Evolutionary conservation across 2,113 vertebrate genomes (phyloP), one percentile per base, ranked within the genome.

Genomic region (Tichodroma muraria): DNA sequence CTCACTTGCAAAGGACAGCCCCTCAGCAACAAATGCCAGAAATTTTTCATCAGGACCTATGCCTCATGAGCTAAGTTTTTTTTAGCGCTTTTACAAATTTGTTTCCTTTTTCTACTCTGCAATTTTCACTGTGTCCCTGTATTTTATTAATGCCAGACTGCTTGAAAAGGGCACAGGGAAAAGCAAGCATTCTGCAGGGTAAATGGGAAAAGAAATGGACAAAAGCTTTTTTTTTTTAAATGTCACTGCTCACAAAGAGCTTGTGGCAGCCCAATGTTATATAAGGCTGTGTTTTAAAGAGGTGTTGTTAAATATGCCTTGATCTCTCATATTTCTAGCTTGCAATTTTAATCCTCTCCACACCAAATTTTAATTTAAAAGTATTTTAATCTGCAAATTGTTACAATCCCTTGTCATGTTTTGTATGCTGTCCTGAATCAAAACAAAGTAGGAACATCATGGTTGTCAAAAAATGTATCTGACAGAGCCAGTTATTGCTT

Each of bases 371-470:
- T 75, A 16, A 83, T 56, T 63, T 63, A 85, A 33, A 93, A 80
- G 13, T 63, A 72, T 82, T 94, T 95, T 75, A 63, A 92, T 68
- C 28, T 73, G 40, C 42, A 93, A 21, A 73, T 76, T 84, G 31
- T 59, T 96, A 85, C 42, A 93, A 77, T 77, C 45, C 54, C 84
- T 70, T 53, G 64, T 92, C 65, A 37, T 89, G 56, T 89, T 96
- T 97, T 85, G 50, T 42, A 75, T 61, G 57, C 52, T 72, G 44
- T 83, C 90, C 49, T 50, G 88, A 94, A 97, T 95, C 80, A 96
- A 93, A 89, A 94, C 91, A 88, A 95, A 96, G 25, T n/a, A 91
- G 78, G 88, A 80, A 79, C 50, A 79, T 93, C 97, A 88, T 3
- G 24, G 72, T 69, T 96, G 81, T 96, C 94, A 97, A 87, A 95